These are phyloP conservation scores for Mechanitis mazaeus DNA, from an alignment of 2,888 invertebrate genomes.

Conservation along the genomic window DNA sequence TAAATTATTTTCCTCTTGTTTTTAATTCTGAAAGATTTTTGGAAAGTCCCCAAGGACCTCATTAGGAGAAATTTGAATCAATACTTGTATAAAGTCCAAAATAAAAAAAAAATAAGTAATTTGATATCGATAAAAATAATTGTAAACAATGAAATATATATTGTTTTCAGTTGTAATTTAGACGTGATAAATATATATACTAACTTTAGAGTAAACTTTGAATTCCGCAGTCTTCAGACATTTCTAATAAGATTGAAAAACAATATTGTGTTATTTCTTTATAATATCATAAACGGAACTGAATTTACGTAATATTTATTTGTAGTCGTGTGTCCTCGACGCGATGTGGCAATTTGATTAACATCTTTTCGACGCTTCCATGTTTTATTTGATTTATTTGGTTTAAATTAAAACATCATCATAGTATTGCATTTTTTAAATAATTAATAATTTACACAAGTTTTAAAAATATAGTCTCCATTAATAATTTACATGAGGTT, in stretches of 20 bases:
- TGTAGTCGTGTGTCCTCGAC: conserved; percentile 49
- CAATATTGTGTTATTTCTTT: conserved; percentile 31
- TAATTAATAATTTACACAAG: background rate
- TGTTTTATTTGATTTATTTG: conserved; percentile 27
- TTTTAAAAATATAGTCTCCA: background rate
- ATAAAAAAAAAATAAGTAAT: no score
- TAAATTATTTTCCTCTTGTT: no score
- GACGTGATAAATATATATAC: conserved; percentile 11
- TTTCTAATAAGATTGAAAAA: conserved; percentile 24
- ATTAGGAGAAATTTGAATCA: no score
- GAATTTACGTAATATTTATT: conserved; percentile 50
- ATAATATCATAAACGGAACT: conserved; percentile 50
- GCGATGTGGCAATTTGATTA: conserved; percentile 58
- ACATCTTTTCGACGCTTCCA: conserved; percentile 47
- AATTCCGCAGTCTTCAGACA: conserved; percentile 26
- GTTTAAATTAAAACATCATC: conserved; percentile 6
- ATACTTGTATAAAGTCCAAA: no score
- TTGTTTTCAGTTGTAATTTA: background rate
- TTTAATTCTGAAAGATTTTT: no score
- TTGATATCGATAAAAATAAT: no score
- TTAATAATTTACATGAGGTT: no score
- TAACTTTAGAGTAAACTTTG: conserved; percentile 26
- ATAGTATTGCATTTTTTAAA: background rate
- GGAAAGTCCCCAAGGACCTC: no score
- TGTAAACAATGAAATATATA: background rate